phyloP scores from a whole-genome alignment of 2,797 vertebrate species.

The Argya squamiceps region DNA sequence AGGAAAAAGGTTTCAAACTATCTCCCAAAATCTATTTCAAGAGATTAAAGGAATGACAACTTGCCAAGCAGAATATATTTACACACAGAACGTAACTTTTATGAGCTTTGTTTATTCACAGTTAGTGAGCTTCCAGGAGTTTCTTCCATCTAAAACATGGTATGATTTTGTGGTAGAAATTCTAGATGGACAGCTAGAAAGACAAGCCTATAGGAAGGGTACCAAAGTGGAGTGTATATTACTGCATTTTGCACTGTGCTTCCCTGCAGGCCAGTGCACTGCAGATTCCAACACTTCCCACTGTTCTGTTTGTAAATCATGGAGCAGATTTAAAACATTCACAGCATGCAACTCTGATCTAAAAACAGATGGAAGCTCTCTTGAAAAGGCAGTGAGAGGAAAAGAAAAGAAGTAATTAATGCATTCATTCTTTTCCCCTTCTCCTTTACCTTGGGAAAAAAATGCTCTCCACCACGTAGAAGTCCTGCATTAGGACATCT shows the following conservation, averaged over 20 bases:
- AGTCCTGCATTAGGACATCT: conserved; percentile 98
- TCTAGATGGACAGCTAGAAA: neutral
- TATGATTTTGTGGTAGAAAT: neutral
- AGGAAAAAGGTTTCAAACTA: neutral
- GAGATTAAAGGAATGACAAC: neutral
- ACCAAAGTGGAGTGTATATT: neutral
- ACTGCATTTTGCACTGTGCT: neutral
- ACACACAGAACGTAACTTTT: neutral
- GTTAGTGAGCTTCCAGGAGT: neutral
- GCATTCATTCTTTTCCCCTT: neutral
- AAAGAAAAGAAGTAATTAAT: neutral
- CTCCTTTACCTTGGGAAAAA: conserved; percentile 91
- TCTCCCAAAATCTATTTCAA: neutral
- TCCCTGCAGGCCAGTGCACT: neutral
- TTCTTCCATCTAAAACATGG: neutral
- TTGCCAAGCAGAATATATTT: neutral
- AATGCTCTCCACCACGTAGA: conserved; percentile 97
- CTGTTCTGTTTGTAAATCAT: neutral
- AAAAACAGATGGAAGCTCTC: neutral
- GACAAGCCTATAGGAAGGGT: neutral
- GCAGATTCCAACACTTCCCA: neutral
- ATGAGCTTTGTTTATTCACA: neutral
- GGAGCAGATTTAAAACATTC: neutral
- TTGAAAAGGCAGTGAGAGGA: neutral
- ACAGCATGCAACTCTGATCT: neutral